phyloP scores from a whole-genome alignment of 2,797 vertebrate species.

The Gymnopithys bicolor region DNA sequence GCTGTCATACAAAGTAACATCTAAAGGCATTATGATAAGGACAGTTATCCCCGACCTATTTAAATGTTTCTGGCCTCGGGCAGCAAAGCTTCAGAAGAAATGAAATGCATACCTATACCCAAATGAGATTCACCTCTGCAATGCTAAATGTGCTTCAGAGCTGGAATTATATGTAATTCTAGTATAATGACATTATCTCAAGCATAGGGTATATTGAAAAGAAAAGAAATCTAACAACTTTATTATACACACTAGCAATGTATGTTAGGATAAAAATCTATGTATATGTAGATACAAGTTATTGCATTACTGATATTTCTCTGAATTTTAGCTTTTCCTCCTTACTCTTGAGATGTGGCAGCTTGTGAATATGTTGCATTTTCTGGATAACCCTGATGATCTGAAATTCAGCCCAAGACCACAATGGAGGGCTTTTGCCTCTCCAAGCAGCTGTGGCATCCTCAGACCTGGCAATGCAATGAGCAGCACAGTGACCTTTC shows the following conservation, averaged over 20 bases:
- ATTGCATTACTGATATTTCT: neutral
- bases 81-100: conserved; percentile 23
- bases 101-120: conserved; percentile 35
- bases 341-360: neutral
- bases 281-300: neutral
- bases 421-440: neutral
- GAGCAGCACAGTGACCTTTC: neutral
- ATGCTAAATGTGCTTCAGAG: conserved; percentile 52
- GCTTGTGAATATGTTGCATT: neutral
- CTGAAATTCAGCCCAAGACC: neutral
- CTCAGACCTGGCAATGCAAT: neutral
- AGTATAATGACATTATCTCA: neutral
- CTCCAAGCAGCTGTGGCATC: neutral
- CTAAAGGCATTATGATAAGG: neutral
- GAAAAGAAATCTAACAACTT: neutral
- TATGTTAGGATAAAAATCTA: neutral
- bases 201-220: neutral
- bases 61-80: conserved; percentile 55
- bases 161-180: conserved; percentile 13
- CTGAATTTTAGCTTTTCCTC: neutral
- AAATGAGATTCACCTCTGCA: conserved; percentile 61
- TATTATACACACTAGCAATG: neutral
- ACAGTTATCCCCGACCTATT: conserved; percentile 62
- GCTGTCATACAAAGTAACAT: neutral
- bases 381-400: neutral